Conservation (phyloP, 2,113 vertebrate species). For the Bubalus kerabau region DNA sequence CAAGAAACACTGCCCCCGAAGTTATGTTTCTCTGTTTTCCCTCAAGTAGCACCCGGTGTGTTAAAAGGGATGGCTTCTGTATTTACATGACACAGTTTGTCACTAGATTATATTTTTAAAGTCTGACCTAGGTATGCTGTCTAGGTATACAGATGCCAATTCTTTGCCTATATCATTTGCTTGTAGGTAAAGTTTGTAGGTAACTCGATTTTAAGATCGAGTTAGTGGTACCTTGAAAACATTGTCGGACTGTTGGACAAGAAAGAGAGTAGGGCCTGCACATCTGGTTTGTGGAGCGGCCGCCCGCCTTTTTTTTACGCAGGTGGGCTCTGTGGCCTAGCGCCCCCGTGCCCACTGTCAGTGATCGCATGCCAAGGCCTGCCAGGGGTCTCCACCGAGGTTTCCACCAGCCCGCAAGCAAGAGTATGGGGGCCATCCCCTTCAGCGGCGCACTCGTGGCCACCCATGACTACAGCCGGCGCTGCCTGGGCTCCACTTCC, state of each 20-base stretch:
- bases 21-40: not conserved
- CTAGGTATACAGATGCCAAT: not conserved
- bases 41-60: not conserved
- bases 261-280: not conserved
- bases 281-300: not conserved
- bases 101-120: constrained; percentile 12
- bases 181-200: not conserved
- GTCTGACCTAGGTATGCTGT: not conserved
- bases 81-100: not conserved
- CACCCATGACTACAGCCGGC: not conserved
- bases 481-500: not conserved
- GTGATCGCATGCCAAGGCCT: not conserved
- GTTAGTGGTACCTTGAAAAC: not conserved
- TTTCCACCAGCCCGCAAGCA: not conserved
- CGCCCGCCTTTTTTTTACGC: not conserved
- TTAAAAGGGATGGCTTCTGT: not conserved
- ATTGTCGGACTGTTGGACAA: not conserved
- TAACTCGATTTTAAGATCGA: not conserved
- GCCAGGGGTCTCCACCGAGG: rapidly evolving
- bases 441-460: not conserved
- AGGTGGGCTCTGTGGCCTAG: not conserved
- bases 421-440: not conserved
- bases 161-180: not conserved
- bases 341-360: rapidly evolving
- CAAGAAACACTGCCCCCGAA: not conserved